Base-by-base conservation (phyloP, 2,888 invertebrate species). In the Subacronicta megacephala region DNA sequence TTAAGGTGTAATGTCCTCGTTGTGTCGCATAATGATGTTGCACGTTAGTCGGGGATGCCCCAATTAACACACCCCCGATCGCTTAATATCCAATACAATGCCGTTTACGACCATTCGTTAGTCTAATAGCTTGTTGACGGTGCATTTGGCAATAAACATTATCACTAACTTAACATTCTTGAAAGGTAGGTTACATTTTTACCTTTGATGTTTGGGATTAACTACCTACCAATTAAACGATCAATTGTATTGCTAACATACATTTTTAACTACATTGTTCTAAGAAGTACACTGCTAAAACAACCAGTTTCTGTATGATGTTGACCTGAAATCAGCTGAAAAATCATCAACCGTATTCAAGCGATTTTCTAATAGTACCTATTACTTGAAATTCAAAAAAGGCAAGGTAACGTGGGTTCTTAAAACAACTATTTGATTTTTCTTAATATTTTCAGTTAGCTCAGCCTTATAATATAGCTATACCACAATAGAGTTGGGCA, bases 21-120 rank as follows among this genome's bases (percentile, higher is more conserved):
- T 63, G 59, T 60, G 57, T 66, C 68, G 62, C 73, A 72, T 77
- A 69, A 72, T 72, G 70, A 77, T 67, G 71, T 60, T 56, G 66
- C 66, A 68, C 57, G 66, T 57, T 73, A 65, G 57, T 69, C 72
- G 72, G 75, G 75, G 77, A 66, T 70, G 75, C 72, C 72, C 80
- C 81, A 84, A 86, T 87, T 84, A 88, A 80, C 79, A 64, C 67
- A 75, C 77, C 78, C 78, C 69, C 79, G 78, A 83, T 83, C 79
- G 76, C 75, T 77, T 84, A 81, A 87, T 84, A 80, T 82, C 81
- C 78, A 79, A 85, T 84, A 82, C 78, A 76, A 78, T 78, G 81
- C 79, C 80, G 75, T 81, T 85, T 82, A 87, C 80, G 82, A 82
- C 58, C 78, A 79, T 84, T 86, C 76, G 70, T 83, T 80, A 75